phyloP scores from a whole-genome alignment of 2,797 vertebrate genomes.

The Danio tinwini region DNA sequence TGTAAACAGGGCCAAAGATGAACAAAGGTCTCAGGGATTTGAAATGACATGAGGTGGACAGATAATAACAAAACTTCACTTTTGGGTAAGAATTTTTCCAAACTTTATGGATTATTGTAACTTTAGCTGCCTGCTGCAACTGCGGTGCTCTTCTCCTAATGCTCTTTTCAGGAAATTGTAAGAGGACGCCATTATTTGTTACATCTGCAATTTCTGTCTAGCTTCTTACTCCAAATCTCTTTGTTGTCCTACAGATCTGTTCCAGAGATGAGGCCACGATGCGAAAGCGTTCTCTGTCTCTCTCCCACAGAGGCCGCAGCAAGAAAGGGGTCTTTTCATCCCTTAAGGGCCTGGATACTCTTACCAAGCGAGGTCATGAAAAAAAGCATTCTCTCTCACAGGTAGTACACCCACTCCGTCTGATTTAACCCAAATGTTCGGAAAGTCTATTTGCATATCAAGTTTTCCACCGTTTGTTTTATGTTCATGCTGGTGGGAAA shows the following conservation, averaged over 20 bases:
- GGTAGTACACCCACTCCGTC: conserved; percentile 69
- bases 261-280: conserved; percentile 86
- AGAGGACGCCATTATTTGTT: not conserved
- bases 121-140: too few species aligned
- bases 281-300: conserved; percentile 79
- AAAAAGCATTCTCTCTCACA: conserved; percentile 79
- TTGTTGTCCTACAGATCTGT: conserved; percentile 80
- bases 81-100: too few species aligned
- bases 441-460: conserved; percentile 5
- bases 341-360: conserved; percentile 85
- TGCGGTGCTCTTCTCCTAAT: not conserved
- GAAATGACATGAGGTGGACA: too few species aligned
- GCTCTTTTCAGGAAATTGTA: not conserved
- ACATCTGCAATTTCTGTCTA: not conserved
- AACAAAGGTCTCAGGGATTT: too few species aligned
- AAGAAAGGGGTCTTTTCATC: conserved; percentile 88
- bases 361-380: conserved; percentile 80
- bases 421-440: not conserved
- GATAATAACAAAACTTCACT: too few species aligned
- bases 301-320: conserved; percentile 75
- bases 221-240: not conserved
- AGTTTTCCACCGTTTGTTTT: conserved; percentile 1
- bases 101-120: too few species aligned
- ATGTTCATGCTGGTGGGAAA: conserved; percentile 55
- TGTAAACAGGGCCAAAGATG: too few species aligned